Base-by-base conservation (phyloP, 2,113 vertebrate genomes). In the Anarhynchus alexandrinus region DNA sequence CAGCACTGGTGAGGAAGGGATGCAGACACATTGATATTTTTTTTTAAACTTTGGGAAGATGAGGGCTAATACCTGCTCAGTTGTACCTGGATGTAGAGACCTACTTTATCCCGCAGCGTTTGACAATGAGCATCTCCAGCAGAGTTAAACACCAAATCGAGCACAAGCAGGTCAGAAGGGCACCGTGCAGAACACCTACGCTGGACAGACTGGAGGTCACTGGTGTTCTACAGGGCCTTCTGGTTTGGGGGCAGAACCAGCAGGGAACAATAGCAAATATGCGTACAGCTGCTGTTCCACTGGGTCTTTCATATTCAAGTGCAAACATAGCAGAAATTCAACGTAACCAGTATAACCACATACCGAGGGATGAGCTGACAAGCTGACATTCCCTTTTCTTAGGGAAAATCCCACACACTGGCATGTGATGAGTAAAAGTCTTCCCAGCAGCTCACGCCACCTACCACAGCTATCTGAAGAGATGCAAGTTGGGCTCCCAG, bases 1-100 rank as follows among this genome's bases (percentile, higher is more conserved):
- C 99, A 99, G 98, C 99, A 99, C 99, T 99, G 96, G 40, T 61
- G 61, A 91, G 59, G 72, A 62, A 96, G 78, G 95, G 80, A 94
- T 51, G 52, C 36, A 85, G 73, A 90, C 3, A 69, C 6, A 73
- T 55, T 20, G 21, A 7, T 6, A 12, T 49, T 49, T 49, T 49
- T 47, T 49, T 49, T 49, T 30, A 23, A 82, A 57, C 14, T 82
- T 69, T 20, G 7, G 36, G 74, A 85, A 83, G 38, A 16, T 51
- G 49, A 51, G 49, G 49, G 49, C 49, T 61, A 11, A 36, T 10
- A 73, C 3, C 25, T 58, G 42, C 80, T 81, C 81, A 65, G 21
- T 25, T 72, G 30, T 29, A n/a, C 4, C n/a, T 81, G 43, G 47
- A 59, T 1, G 9, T 2, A 11, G 70, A 67, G 45, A 90, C 12